These are phyloP conservation scores for Vidua macroura DNA, from an alignment of 2,113 vertebrate genomes.

Conservation along the genomic window DNA sequence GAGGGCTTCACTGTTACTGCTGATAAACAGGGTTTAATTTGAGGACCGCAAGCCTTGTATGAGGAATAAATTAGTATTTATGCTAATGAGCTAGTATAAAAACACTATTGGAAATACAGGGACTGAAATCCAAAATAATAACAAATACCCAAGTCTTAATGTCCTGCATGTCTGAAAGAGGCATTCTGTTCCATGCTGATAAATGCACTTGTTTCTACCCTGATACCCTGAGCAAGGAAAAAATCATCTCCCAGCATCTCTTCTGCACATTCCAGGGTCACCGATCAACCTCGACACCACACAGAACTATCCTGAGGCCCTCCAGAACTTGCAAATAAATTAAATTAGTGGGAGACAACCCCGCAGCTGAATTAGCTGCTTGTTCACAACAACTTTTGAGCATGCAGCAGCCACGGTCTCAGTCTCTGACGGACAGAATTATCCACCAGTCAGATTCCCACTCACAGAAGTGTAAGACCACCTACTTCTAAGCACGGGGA, in stretches of 20 bases:
- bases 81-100: neutral
- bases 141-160: neutral
- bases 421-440: rapidly evolving
- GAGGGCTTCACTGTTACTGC: neutral
- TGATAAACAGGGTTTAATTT: neutral
- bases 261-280: neutral
- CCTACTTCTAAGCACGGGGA: neutral
- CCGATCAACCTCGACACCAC: neutral
- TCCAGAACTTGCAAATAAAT: neutral
- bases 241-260: neutral
- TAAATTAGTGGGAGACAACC: neutral
- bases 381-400: neutral
- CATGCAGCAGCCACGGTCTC: neutral
- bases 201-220: neutral
- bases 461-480: neutral
- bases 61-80: neutral
- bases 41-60: neutral
- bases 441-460: neutral
- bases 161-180: neutral
- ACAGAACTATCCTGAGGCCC: neutral
- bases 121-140: neutral
- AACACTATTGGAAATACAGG: neutral
- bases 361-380: neutral
- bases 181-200: neutral
- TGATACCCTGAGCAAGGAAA: neutral